A percentile compares a stretch with the other conserved stretches of the same genome.
Evolutionary conservation across 2,113 vertebrate species (phyloP).

Genomic region (Pachyramphus minor): DNA sequence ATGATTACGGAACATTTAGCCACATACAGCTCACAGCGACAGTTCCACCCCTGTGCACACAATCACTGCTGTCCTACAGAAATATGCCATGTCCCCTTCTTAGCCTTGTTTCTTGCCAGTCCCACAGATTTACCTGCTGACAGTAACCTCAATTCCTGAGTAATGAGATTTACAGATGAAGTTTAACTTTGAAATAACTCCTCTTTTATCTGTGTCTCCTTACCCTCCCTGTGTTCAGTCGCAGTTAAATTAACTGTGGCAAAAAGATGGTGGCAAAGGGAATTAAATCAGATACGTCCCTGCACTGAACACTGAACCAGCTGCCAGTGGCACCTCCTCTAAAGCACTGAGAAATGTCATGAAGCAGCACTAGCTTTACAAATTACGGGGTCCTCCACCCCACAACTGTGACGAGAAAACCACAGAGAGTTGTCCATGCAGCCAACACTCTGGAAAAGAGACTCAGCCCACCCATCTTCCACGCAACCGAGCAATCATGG

Average conservation of each 20-base stretch:
- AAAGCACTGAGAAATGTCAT: neutral
- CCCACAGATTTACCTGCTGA: constrained; percentile 18
- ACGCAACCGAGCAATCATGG: neutral
- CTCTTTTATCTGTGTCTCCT: neutral
- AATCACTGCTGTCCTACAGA: neutral
- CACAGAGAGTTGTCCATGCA: neutral
- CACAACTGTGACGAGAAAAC: neutral
- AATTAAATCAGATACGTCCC: neutral
- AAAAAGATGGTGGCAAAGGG: neutral
- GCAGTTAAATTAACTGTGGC: neutral
- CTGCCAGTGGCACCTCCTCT: neutral
- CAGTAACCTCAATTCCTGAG: constrained; percentile 49
- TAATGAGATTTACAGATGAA: constrained; percentile 41
- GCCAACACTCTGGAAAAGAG: neutral
- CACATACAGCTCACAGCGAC: neutral
- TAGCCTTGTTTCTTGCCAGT: constrained; percentile 28
- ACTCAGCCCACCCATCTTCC: neutral
- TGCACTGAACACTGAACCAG: fast-evolving
- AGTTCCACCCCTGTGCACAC: neutral
- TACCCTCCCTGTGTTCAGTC: neutral
- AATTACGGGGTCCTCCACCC: neutral
- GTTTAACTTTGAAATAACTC: constrained; percentile 49
- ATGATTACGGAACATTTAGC: neutral
- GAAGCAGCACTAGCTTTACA: neutral
- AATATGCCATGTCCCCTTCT: neutral